A percentile compares a stretch with the other conserved stretches of the same genome.
Conservation (phyloP, 2,113 vertebrate species). For the Corythornis vintsioides region DNA sequence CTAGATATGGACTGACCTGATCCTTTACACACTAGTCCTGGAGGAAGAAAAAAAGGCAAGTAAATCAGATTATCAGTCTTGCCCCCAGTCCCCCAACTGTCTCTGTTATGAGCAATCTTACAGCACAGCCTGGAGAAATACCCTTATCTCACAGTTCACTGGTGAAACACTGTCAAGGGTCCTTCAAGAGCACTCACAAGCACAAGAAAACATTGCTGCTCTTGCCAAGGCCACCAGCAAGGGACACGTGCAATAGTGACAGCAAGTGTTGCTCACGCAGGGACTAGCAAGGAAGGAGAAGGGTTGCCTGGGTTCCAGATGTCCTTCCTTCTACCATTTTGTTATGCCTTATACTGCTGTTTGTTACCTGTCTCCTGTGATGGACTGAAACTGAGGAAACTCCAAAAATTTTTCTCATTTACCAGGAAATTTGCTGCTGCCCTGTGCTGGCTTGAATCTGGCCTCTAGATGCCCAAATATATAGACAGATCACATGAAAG, state of each 20-base stretch:
- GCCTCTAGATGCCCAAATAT: not conserved
- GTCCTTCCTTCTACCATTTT: not conserved
- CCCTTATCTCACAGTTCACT: not conserved
- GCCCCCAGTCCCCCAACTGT: accelerated
- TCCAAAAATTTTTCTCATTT: not conserved
- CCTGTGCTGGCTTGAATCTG: not conserved
- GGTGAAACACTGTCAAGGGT: not conserved
- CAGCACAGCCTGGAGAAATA: not conserved
- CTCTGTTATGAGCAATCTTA: not conserved
- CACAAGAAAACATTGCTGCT: not conserved
- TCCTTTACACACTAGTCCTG: not conserved
- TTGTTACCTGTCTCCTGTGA: not conserved
- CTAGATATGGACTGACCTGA: not conserved
- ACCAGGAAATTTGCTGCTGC: not conserved
- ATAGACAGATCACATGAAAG: not conserved
- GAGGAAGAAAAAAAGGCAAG: not conserved
- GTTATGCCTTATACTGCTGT: not conserved
- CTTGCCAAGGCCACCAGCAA: not conserved
- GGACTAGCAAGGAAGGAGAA: not conserved
- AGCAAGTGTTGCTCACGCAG: not conserved
- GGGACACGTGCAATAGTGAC: too few relatives aligned
- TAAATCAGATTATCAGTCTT: not conserved
- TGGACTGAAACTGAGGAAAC: not conserved
- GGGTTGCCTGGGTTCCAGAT: not conserved
- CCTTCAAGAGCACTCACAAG: not conserved